Conservation (phyloP, 92 coral and sea anemone species). For the Galaxea fascicularis region DNA sequence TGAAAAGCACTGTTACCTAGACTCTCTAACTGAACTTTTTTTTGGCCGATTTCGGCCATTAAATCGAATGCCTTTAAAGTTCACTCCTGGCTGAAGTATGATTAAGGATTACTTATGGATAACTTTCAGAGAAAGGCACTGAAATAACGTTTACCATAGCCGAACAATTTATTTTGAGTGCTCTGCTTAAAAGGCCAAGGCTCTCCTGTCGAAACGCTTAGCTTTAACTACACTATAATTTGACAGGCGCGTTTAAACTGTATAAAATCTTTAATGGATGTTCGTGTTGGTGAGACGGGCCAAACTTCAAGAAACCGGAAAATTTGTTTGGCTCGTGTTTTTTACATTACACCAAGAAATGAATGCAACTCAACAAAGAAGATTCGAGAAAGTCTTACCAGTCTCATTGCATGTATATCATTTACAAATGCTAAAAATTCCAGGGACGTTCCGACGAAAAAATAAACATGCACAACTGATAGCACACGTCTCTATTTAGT, state of each 20-base stretch:
- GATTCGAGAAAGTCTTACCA: background rate
- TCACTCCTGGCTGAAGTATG: background rate
- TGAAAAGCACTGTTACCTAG: background rate
- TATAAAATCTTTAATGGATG: background rate
- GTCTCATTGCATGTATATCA: background rate
- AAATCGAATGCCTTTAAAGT: background rate
- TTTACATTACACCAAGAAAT: background rate
- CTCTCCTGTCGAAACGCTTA: slow-evolving; percentile 10
- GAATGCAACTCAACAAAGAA: background rate
- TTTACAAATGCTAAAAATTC: slow-evolving; percentile 6
- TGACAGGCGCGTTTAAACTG: background rate
- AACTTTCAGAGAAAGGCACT: background rate
- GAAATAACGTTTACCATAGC: background rate
- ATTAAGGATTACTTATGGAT: background rate
- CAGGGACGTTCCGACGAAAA: background rate
- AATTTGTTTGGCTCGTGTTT: background rate
- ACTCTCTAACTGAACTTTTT: background rate
- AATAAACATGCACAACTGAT: background rate
- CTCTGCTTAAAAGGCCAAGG: background rate
- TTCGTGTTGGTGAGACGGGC: background rate
- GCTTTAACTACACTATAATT: background rate
- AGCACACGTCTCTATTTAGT: background rate
- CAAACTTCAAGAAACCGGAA: background rate
- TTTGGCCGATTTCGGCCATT: background rate
- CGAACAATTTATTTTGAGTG: background rate